phyloP scores from a whole-genome alignment of 23 tunicate species.

The Diplosoma virens region DNA sequence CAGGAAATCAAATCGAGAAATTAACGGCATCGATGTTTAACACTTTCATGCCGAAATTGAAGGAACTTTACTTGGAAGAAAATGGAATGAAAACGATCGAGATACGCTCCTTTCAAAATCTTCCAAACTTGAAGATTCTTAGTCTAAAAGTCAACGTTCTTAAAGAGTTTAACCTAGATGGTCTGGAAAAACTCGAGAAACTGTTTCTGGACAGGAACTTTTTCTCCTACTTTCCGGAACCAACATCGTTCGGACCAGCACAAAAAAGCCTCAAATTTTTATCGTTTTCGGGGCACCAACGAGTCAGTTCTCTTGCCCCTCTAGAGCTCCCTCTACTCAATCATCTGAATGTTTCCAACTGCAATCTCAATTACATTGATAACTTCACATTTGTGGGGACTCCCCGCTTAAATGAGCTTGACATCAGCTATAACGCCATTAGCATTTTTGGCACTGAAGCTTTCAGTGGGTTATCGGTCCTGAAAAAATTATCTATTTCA shows the following conservation, averaged over 20 bases:
- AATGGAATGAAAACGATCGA: not conserved
- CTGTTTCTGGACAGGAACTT: slow-evolving; percentile 9
- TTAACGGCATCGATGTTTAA: not conserved
- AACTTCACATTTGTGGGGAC: not conserved
- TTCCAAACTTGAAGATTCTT: not conserved
- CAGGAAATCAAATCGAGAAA: not conserved
- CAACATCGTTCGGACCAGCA: not conserved
- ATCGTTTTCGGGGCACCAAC: slow-evolving; percentile 7
- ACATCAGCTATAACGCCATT: not conserved
- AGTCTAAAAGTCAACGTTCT: not conserved
- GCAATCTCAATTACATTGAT: not conserved
- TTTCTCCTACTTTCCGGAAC: not conserved
- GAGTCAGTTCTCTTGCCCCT: not conserved
- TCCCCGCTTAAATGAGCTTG: not conserved
- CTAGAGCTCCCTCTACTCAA: not conserved
- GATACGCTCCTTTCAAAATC: not conserved
- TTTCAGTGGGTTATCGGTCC: not conserved
- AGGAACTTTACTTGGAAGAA: not conserved
- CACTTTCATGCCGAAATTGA: not conserved
- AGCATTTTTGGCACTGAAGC: not conserved
- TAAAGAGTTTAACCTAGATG: not conserved
- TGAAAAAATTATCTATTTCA: not conserved
- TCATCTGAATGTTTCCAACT: not conserved
- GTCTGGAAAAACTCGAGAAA: not conserved
- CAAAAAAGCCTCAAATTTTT: not conserved